phyloP scores from a whole-genome alignment of 2,113 vertebrate genomes.

The Balaenoptera acutorostrata region DNA sequence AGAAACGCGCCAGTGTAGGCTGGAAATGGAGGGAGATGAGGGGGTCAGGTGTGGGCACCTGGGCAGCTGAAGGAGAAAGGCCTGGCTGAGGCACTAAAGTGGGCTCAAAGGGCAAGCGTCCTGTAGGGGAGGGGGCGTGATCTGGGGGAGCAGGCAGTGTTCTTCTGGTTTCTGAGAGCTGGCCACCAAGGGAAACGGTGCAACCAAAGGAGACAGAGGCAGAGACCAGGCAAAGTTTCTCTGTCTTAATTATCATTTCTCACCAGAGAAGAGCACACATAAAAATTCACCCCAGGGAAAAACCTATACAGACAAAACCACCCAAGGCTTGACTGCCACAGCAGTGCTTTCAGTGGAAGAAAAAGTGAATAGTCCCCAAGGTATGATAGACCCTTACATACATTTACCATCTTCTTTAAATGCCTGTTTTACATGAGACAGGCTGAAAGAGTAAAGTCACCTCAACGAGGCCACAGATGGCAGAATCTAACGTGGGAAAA shows the following conservation, averaged over 20 bases:
- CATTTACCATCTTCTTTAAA: neutral
- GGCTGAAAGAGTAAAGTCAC: neutral
- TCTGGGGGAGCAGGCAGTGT: neutral
- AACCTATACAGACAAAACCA: slow-evolving; percentile 21
- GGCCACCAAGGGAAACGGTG: neutral
- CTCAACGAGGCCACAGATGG: too few species aligned
- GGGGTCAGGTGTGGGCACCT: neutral
- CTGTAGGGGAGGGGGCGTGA: too few species aligned
- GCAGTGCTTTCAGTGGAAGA: slow-evolving; percentile 42
- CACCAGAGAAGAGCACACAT: neutral
- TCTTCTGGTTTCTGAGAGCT: neutral
- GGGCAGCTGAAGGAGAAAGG: neutral
- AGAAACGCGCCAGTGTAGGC: neutral
- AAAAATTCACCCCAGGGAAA: slow-evolving; percentile 21
- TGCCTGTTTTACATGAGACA: neutral
- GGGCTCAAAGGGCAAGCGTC: neutral
- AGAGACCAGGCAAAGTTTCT: neutral
- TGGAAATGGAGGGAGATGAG: neutral
- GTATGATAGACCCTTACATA: neutral
- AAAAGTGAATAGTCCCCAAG: neutral
- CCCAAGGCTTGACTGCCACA: slow-evolving; percentile 7
- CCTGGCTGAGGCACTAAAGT: neutral
- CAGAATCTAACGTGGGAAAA: neutral
- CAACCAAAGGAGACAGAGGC: neutral
- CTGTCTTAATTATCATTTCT: slow-evolving; percentile 54